Evolutionary conservation across 2,888 invertebrate species (phyloP).

Genomic region (Anarsia innoxiella): DNA sequence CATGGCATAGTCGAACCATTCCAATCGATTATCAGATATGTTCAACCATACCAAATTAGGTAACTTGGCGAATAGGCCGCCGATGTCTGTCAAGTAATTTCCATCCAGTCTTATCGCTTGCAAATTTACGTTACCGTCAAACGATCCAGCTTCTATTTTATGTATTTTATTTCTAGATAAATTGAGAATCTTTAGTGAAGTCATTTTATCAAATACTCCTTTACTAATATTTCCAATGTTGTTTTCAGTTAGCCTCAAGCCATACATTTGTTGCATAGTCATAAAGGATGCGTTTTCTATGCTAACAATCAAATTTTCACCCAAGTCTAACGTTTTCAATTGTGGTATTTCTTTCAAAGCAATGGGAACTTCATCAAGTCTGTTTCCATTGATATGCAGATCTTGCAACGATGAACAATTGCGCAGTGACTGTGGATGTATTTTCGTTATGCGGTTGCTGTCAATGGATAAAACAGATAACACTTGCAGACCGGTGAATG

Average conservation of each 20-base stretch:
- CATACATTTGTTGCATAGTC: conserved; percentile 86
- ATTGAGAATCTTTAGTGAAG: conserved; percentile 86
- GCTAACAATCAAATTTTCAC: conserved; percentile 87
- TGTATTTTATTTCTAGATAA: conserved; percentile 89
- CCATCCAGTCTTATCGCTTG: conserved; percentile 88
- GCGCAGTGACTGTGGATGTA: conserved; percentile 83
- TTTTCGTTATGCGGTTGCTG: conserved; percentile 84
- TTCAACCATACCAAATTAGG: conserved; percentile 90
- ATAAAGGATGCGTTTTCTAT: conserved; percentile 87
- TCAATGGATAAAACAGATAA: conserved; percentile 86
- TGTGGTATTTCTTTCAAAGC: conserved; percentile 84
- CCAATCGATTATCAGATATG: conserved; percentile 88
- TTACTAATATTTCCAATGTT: conserved; percentile 86
- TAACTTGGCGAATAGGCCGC: conserved; percentile 85
- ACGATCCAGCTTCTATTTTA: conserved; percentile 84
- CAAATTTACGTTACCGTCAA: conserved; percentile 84
- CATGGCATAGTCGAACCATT: conserved; percentile 89
- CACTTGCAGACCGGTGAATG: conserved; percentile 84
- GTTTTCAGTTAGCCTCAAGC: conserved; percentile 89
- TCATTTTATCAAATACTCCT: conserved; percentile 86
- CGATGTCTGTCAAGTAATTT: conserved; percentile 86
- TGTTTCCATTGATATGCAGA: conserved; percentile 88
- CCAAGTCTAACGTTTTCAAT: conserved; percentile 87
- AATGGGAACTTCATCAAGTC: conserved; percentile 83
- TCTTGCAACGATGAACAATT: conserved; percentile 88